Percentiles rank a stretch among this genome's conserved stretches.
phyloP scores from a whole-genome alignment of 2,888 invertebrate genomes.

The Aporophyla lueneburgensis region DNA sequence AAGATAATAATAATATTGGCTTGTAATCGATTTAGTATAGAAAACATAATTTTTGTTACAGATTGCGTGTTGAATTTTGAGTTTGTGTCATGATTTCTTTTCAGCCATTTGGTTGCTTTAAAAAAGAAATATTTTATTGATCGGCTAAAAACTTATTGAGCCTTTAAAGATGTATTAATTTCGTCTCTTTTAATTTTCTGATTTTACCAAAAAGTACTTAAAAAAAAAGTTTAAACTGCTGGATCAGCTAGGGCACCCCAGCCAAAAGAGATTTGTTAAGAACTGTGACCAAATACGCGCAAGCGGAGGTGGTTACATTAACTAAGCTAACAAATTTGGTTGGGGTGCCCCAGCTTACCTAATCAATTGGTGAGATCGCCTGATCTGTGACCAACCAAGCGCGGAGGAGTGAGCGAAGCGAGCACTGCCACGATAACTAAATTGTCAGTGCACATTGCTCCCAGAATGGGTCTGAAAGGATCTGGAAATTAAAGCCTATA shows the following conservation, averaged over 20 bases:
- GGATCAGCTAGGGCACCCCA: too few species aligned
- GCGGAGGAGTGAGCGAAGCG: background rate
- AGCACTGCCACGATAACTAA: background rate
- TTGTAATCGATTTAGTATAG: background rate
- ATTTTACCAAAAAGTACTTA: too few species aligned
- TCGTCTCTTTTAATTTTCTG: too few species aligned
- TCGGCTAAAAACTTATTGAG: background rate
- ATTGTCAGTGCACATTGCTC: background rate
- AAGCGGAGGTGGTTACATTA: background rate
- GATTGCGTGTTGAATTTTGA: background rate
- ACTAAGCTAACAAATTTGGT: background rate
- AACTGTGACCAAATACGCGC: background rate
- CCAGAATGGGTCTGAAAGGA: background rate
- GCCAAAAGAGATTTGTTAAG: background rate
- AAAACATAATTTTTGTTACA: background rate
- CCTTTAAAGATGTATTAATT: background rate
- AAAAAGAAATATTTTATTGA: background rate
- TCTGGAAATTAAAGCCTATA: background rate
- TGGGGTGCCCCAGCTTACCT: background rate
- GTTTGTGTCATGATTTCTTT: background rate
- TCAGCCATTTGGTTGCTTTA: background rate
- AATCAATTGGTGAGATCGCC: too few species aligned
- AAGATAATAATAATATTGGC: slow-evolving; percentile 33
- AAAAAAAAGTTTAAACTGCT: too few species aligned
- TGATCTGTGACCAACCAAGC: background rate